Evolutionary conservation across 64 coral and sea anemone genomes (phyloP), one percentile per base, ranked within the genome.

Genomic region (Platygyra sinensis): DNA sequence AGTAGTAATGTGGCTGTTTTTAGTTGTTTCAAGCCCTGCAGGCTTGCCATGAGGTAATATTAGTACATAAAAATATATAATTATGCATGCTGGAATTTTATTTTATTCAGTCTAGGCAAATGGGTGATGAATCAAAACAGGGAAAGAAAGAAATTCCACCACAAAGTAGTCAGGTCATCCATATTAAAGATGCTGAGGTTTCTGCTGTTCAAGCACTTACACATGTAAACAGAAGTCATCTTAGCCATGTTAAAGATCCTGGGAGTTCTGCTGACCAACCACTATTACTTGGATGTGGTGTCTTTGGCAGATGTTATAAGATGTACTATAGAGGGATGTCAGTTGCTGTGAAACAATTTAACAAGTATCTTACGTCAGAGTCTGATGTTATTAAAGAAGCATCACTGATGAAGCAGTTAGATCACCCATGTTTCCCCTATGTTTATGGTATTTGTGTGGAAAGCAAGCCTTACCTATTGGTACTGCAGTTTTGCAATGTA

Each of bases 321-420:
- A 76, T 76, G 74, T 76, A 46, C 49, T 76, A 76, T 39, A 76
- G 74, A 76, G 74, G 74, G 2, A 76, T 76, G 74, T 76, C 32
- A 76, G 74, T 76, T 76, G 74, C 33, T 76, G 74, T 76, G 2
- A 76, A 76, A 76, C 74, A 76, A 19, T 76, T 42, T 46, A 76
- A 76, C 32, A 50, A 76, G 20, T 14, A 76, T 76, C 38, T 76
- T 0, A 50, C 33, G 29, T 46, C 74, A 76, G 4, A 76, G 74
- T 76, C 49, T 49, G 12, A 76, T 46, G 74, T 76, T 17, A 76
- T 17, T 76, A 76, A 76, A 76, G 74, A 76, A 39, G 74, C 74
- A 76, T 76, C 33, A 49, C 74, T 76, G 33, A 4, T 76, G 20
- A 76, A 76, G 49, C 74, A 76, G 74, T 76, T 50, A 14, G 74